Base-by-base conservation (phyloP, 1,140 invertebrate species). In the Dendroctonus ponderosae region DNA sequence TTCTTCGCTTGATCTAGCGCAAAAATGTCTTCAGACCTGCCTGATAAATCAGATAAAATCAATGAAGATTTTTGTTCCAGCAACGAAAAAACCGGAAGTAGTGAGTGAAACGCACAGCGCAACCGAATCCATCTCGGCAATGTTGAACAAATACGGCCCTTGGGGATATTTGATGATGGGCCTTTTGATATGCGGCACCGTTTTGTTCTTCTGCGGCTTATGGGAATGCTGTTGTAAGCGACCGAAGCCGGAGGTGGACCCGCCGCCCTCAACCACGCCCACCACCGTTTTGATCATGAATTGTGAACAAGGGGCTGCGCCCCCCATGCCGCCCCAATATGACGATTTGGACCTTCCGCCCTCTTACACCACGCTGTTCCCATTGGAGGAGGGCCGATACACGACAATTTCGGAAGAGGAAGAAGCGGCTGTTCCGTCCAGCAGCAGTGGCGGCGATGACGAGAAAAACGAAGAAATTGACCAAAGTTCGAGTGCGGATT, bases 121-220 rank as follows among this genome's bases (percentile, higher is more conserved):
- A 14, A 68, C 62, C 3, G 80, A 80, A 1, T 79, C 77, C 7
- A 66, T 80, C 37, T 76, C 77, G 9, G 80, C 79, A 38, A 81
- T 81, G 48, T 75, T 87, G 49, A 82, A 83, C 53, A 85, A 85
- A 54, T 86, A 86, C 70, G 85, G 85, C 4, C 85, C 85, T 0
- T 86, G 85, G 85, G 85, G 85, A 70, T 86, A 86, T 68, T 78
- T 86, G 37, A 85, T 86, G 72, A 80, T 86, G 50, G 85, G 85
- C 37, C 86, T 86, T 82, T 76, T 87, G 46, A 80, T 86, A 56
- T 86, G 85, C 72, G 85, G 85, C 42, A 83, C 83, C 7, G 82
- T 86, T 53, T 80, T 87, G 58, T 83, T 86, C 80, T 85, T 86
- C 73, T 87, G 85, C 70, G 79, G 85, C 42, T 79, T 86, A 60